phyloP scores from a whole-genome alignment of 2,888 invertebrate genomes.

The Aspidiotus destructor region DNA sequence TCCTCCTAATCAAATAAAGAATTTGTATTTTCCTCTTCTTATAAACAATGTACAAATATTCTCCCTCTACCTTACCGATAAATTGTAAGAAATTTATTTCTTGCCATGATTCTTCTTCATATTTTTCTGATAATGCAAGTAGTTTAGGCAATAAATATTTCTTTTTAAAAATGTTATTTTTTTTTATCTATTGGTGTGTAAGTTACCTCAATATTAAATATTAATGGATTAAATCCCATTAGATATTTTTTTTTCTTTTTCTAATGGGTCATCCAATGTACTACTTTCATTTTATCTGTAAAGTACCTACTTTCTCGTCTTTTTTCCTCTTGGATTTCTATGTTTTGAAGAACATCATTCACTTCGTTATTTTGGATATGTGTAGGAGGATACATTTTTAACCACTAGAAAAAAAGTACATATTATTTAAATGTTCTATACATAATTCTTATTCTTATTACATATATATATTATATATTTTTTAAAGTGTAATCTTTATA shows the following conservation, averaged over 20 bases:
- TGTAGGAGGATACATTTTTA: neutral
- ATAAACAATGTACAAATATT: neutral
- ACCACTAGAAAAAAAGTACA: conserved; percentile 4
- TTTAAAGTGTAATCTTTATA: conserved; percentile 30
- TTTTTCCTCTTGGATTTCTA: conserved; percentile 16
- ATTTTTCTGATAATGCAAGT: conserved; percentile 7
- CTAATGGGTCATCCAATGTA: conserved; percentile 22
- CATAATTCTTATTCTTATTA: conserved; percentile 15
- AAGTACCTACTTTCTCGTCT: conserved; percentile 21
- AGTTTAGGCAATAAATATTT: conserved; percentile 3
- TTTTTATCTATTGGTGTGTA: conserved; percentile 30
- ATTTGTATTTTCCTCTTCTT: neutral
- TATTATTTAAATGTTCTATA: conserved; percentile 9
- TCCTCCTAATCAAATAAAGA: neutral
- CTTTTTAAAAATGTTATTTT: conserved; percentile 14
- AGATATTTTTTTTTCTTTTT: conserved; percentile 14
- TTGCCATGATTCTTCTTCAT: conserved; percentile 27
- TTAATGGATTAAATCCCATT: conserved; percentile 12
- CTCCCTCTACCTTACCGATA: neutral
- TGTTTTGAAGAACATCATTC: neutral
- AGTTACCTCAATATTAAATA: conserved; percentile 31
- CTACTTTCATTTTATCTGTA: conserved; percentile 25
- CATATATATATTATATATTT: conserved; percentile 26
- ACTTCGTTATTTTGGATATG: no score
- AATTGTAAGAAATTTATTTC: conserved; percentile 1